Evolutionary conservation across 2,797 vertebrate genomes (phyloP).

Genomic region (Avahi laniger): DNA sequence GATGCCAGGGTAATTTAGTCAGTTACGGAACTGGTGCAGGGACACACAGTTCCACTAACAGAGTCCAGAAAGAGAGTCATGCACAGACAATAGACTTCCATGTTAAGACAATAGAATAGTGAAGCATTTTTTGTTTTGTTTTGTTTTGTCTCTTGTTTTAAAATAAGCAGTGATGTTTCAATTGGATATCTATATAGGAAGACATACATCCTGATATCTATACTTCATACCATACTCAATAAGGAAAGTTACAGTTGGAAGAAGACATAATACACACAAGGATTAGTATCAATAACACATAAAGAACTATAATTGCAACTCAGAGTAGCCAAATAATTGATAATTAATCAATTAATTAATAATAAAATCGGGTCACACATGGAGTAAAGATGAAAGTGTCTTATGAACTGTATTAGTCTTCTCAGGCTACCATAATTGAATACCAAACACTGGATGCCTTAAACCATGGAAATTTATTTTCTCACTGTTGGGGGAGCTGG

Average conservation of each 20-base stretch:
- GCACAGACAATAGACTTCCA: neutral
- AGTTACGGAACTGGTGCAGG: neutral
- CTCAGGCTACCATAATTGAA: neutral
- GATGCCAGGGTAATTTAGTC: neutral
- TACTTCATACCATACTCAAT: too few relatives aligned
- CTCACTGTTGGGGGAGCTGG: neutral
- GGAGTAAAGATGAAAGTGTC: neutral
- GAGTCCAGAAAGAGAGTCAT: neutral
- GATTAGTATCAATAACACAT: neutral
- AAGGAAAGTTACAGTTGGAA: neutral
- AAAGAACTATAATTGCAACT: neutral
- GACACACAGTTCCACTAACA: neutral
- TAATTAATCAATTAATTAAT: neutral
- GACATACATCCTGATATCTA: neutral
- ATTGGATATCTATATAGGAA: neutral
- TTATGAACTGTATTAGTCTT: neutral
- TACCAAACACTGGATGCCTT: neutral
- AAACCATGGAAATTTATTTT: neutral
- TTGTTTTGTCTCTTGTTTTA: neutral
- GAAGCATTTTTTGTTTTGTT: neutral
- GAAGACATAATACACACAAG: neutral
- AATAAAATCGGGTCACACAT: neutral
- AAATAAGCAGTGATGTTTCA: neutral
- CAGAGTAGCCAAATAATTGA: neutral
- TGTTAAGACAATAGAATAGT: neutral